A percentile compares a stretch with the other conserved stretches of the same genome.
These are phyloP conservation scores for Miltochrista miniata DNA, from an alignment of 2,888 invertebrate species.

Conservation along the genomic window DNA sequence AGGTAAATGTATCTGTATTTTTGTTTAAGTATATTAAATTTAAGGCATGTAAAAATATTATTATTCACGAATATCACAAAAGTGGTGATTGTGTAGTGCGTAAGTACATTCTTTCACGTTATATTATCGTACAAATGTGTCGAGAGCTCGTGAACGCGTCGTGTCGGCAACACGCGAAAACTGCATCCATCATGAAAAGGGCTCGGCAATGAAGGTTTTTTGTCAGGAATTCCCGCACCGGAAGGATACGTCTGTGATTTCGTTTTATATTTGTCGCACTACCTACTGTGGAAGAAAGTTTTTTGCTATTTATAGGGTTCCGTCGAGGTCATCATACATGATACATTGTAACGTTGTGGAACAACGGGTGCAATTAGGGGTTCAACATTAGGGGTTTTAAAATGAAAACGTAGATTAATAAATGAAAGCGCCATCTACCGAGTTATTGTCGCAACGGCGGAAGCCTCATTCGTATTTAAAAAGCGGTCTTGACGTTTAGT, in stretches of 20 bases:
- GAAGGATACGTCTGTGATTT: constrained; percentile 48
- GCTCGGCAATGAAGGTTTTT: constrained; percentile 61
- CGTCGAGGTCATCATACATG: too few relatives aligned
- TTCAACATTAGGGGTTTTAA: too few relatives aligned
- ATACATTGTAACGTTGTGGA: too few relatives aligned
- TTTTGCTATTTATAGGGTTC: constrained; percentile 20
- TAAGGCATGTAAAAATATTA: background rate
- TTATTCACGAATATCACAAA: background rate
- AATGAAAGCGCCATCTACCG: too few relatives aligned
- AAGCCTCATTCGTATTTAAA: too few relatives aligned
- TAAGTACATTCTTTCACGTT: too few relatives aligned
- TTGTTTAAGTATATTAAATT: too few relatives aligned
- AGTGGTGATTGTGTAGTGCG: constrained; percentile 19
- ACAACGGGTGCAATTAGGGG: too few relatives aligned
- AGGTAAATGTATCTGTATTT: too few relatives aligned
- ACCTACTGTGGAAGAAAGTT: constrained; percentile 34
- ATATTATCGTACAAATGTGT: constrained; percentile 35
- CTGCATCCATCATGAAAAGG: constrained; percentile 68
- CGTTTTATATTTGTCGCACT: constrained; percentile 58
- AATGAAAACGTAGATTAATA: too few relatives aligned
- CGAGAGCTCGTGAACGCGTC: constrained; percentile 26
- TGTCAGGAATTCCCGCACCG: constrained; percentile 52
- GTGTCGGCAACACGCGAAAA: constrained; percentile 61
- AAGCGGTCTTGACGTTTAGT: too few relatives aligned
- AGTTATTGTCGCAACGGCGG: too few relatives aligned